Evolutionary conservation across 2,797 vertebrate genomes (phyloP), one percentile per base, ranked within the genome.

Genomic region (Pangasius sanitwongsei): DNA sequence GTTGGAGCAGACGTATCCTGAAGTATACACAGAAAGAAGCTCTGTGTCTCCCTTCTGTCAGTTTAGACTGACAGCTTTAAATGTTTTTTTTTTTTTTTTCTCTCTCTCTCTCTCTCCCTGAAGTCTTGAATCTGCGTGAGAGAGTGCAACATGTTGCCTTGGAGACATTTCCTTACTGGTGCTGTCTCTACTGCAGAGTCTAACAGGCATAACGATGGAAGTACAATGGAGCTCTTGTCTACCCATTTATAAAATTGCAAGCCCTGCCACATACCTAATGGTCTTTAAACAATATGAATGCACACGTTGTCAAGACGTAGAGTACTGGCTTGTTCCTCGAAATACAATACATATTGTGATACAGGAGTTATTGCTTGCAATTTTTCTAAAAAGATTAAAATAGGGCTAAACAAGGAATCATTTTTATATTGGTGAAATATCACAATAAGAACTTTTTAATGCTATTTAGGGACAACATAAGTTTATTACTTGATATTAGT

Each of bases 1-100:
- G 25, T 37, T 84, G 86, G 59, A 72, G 48, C 72, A 91, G 89
- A 91, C 77, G 16, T 63, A 31, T 89, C 44, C 34, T 90, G 59
- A 87, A 41, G 77, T 91, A 80, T 72, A 53, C 78, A 82, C 57
- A 87, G 53, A 89, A 85, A 44, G 82, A 78, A 82, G 77, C 53
- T 89, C 65, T 83, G n/a, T 88, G 72, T 87, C 48, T 84, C 65
- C 63, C 50, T 37, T 34, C 70, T 59, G 50, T 87, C 87, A 85
- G 80, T 85, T 85, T 87, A 89, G 84, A 83, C 28, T 72, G 25
- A 2, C 86, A 83, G 74, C 57, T 70, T 37, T 28, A 57, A 87
- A 84, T 83, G 12, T 11, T 25, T 34, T 28, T 57, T 55, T 81
- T 15, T 75, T 74, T 15, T 41, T 37, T 2, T 37, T 67, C 75